These are phyloP conservation scores for Eublepharis macularius DNA, from an alignment of 2,113 vertebrate species.

Conservation along the genomic window DNA sequence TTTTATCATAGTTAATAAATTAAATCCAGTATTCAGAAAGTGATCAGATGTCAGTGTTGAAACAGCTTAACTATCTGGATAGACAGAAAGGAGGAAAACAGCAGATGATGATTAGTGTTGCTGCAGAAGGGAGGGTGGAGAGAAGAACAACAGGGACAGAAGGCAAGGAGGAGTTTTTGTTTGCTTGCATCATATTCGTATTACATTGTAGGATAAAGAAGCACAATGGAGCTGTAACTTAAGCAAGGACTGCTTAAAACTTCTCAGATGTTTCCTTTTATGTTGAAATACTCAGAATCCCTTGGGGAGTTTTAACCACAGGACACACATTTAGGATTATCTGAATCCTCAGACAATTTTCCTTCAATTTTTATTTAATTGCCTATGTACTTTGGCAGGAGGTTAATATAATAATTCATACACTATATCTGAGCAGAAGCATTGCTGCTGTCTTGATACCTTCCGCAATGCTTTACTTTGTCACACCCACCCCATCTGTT, in stretches of 20 bases:
- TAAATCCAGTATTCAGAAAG: not conserved
- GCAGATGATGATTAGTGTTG: slow-evolving; percentile 32
- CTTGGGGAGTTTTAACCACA: not conserved
- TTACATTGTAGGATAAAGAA: slow-evolving; percentile 52
- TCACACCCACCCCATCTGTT: not conserved
- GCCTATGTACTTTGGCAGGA: slow-evolving; percentile 26
- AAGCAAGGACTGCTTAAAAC: slow-evolving; percentile 42
- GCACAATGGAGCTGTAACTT: slow-evolving; percentile 47
- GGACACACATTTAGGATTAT: slow-evolving; percentile 35
- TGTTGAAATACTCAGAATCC: slow-evolving; percentile 15
- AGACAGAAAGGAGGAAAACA: not conserved
- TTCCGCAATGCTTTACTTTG: not conserved
- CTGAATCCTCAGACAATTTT: slow-evolving; percentile 10
- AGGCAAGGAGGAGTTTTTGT: slow-evolving; percentile 57
- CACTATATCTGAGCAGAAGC: not conserved
- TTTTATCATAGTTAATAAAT: not conserved
- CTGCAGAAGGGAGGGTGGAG: slow-evolving; percentile 62
- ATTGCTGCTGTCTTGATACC: not conserved
- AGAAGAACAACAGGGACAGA: slow-evolving; percentile 64
- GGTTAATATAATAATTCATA: not conserved
- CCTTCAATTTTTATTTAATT: slow-evolving; percentile 13
- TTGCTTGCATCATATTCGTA: slow-evolving; percentile 45
- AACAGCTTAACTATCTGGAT: not conserved
- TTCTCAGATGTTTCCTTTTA: not conserved
- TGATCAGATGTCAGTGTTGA: not conserved